Evolutionary conservation across 2,113 vertebrate species (phyloP), one percentile per base, ranked within the genome.

Genomic region (Caloenas nicobarica): DNA sequence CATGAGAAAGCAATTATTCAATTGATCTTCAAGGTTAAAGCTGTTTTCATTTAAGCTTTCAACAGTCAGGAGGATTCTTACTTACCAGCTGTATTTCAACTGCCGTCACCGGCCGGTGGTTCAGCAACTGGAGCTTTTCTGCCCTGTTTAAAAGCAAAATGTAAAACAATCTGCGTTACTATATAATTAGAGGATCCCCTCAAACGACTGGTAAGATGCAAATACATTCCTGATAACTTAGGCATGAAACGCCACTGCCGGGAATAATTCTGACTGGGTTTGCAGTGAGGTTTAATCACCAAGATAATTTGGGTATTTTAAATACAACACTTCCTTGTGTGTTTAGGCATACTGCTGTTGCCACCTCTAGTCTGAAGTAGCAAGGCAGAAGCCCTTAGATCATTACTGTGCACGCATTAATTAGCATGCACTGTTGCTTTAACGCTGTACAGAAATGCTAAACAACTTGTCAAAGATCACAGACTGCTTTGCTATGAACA

Each of bases 41-140:
- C 79, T 84, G 86, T 51, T 82, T 54, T 85, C 42, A 65, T 77
- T 38, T 38, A 70, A 77, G 66, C 70, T 86, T 5, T 69, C 66
- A 60, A 56, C 53, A 85, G 64, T 17, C 76, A 26, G 66, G 57
- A 71, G 54, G 56, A 61, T 31, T 83, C 64, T 57, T 38, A 98
- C 99, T 98, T 84, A 99, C 99, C 87, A 99, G 98, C 95, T 99
- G 99, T 95, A 99, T 99, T 97, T 99, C 99, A 86, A 99, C 99
- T 79, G 99, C 99, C 5, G 99, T 99, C 97, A 98, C 98, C 19
- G 99, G 99, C 92, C 99, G 98, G 95, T 99, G 99, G 97, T 99
- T 99, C 91, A 99, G 95, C 48, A 99, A 97, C 95, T 99, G 99
- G 56, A 99, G 98, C 91, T 99, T 99, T 72, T 99, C 99, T n/a